Base-by-base conservation (phyloP, 2,797 vertebrate genomes). In the Sebastes iracundus region DNA sequence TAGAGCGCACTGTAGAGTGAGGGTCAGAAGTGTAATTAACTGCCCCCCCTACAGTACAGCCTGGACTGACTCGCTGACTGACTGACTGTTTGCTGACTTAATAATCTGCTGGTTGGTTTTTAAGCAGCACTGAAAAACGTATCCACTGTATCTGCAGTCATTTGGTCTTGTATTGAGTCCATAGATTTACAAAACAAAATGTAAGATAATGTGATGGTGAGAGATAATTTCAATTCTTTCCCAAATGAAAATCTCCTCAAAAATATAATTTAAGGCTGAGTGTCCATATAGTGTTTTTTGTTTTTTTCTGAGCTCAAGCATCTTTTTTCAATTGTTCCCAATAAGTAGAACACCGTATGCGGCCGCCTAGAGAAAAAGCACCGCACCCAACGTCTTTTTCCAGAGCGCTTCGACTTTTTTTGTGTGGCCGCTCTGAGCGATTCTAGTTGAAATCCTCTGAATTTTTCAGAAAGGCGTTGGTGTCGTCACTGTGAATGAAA, bases 51-150 rank as follows among this genome's bases (percentile, higher is more conserved):
- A 71, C 75, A 76, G 53, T 84, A 59, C 69, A 67, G 72, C 69
- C 28, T 81, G 38, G 52, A 81, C 74, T 49, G 75, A 71, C 76
- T 78, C 11, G 2, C 70, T 74, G 63, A 77, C 68, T 76, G 22
- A 75, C 72, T 33, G 52, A 69, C 58, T 25, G 77, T 79, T 74
- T 68, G 63, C 30, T 58, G n/a, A 76, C 27, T 73, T 3, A 79
- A 30, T 42, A 32, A 65, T 81, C 71, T 38, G 49, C 63, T 64
- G 60, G 52, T 84, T 82, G 25, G 38, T 84, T 22, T 85, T 80
- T 58, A 42, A 83, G 75, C 66, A 74, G 62, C 83, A 81, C 74
- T 74, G 59, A n/a, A 75, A 80, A 85, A 60, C 10, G 23, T 60
- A 80, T 82, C 72, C 30, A 53, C n/a, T 64, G 22, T 35, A 28